Evolutionary conservation across 2,797 vertebrate genomes (phyloP), one percentile per base, ranked within the genome.

Genomic region (Lophius americanus): DNA sequence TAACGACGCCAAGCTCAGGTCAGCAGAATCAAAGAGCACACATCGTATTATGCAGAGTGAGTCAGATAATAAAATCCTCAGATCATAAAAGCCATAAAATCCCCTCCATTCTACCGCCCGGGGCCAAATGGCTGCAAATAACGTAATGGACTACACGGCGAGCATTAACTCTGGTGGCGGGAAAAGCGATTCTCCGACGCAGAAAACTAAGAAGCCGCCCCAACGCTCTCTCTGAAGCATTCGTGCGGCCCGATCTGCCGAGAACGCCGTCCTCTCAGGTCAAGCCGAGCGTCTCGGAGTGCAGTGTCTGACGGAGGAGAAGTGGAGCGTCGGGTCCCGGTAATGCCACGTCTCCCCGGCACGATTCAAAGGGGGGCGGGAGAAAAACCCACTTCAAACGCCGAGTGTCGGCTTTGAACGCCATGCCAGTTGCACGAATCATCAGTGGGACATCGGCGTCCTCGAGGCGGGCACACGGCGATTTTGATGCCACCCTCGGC

Each of bases 21-120:
- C 69, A 82, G 52, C 58, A 66, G 69, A 88, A 88, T 87, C 82
- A 88, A 84, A 89, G 60, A 75, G 79, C 78, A 83, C 73, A 75
- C 75, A 64, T 86, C 81, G 68, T 77, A 88, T 85, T 84, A 90
- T 80, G 68, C 78, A 81, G 78, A 84, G 75, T 77, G 72, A 82
- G 75, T 57, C 61, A 85, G 87, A 91, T 90, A 90, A 88, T 89
- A 90, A 91, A 90, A 85, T 81, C 75, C 60, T 85, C 76, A 86
- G 76, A 90, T 91, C 87, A 90, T 91, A 92, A 91, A 91, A 88
- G 65, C 85, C 83, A 90, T 90, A 83, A 87, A 91, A 88, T 78
- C 69, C 61, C 23, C 23, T 23, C 51, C 63, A 84, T 78, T 87
- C 57, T 70, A 47, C 68, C 70, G 77, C 88, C 73, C 75, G 67